phyloP scores from a whole-genome alignment of 92 coral and sea anemone species.

The Meandrina meandrites region DNA sequence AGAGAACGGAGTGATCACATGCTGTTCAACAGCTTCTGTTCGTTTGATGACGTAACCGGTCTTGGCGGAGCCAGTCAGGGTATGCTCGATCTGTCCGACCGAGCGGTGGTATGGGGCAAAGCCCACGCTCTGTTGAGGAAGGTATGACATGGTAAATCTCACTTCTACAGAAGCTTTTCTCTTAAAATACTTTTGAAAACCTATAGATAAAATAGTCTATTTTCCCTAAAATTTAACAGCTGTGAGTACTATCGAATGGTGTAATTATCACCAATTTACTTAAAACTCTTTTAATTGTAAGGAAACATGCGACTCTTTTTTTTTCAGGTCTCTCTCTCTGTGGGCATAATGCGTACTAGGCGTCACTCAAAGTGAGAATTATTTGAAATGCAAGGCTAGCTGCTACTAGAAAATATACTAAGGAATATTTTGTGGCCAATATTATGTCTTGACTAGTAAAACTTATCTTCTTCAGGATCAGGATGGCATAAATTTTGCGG shows the following conservation, averaged over 20 bases:
- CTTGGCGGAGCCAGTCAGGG: conserved; percentile 9
- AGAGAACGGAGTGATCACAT: conserved; percentile 76
- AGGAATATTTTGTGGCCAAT: too few relatives aligned
- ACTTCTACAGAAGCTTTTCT: neutral
- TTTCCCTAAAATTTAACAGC: neutral
- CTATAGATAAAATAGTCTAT: neutral
- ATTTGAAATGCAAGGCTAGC: too few relatives aligned
- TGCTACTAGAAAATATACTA: too few relatives aligned
- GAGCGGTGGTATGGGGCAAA: conserved; percentile 70
- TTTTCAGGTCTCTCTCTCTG: too few relatives aligned
- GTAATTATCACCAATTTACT: neutral
- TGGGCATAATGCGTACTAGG: too few relatives aligned
- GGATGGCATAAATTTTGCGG: neutral
- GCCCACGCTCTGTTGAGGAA: conserved; percentile 59
- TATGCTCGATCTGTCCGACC: conserved; percentile 69
- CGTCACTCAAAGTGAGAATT: too few relatives aligned
- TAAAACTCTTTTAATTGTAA: too few relatives aligned
- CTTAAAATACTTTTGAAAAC: neutral
- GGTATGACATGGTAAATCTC: too few relatives aligned
- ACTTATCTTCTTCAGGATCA: neutral
- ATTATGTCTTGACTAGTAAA: too few relatives aligned
- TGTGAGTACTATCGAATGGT: neutral
- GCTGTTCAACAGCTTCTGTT: conserved; percentile 63
- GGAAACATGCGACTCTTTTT: too few relatives aligned
- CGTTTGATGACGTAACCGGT: conserved; percentile 29